A percentile compares a stretch with the other conserved stretches of the same genome.
Conservation (phyloP, 2,113 vertebrate species). For the Acinonyx jubatus region DNA sequence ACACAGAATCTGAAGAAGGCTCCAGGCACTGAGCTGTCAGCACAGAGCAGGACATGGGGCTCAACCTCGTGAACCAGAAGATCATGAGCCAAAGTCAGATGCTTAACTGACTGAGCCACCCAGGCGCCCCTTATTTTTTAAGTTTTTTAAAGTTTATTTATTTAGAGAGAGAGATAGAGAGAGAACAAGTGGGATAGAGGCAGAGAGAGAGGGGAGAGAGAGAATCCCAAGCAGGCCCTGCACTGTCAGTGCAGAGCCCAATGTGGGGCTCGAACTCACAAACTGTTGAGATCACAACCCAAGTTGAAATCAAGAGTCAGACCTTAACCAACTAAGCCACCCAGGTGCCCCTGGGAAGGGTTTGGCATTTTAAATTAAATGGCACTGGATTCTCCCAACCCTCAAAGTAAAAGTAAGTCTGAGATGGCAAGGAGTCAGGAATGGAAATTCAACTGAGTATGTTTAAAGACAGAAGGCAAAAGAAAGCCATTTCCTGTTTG, state of each 20-base stretch:
- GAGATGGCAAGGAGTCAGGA: neutral
- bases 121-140: no score
- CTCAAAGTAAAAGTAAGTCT: slow-evolving; percentile 31
- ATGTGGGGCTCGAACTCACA: neutral
- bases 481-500: slow-evolving; percentile 27
- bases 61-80: no score
- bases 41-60: no score
- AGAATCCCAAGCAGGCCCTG: neutral
- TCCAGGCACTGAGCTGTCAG: no score
- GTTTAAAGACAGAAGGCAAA: slow-evolving; percentile 24
- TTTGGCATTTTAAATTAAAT: neutral
- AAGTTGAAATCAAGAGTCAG: neutral
- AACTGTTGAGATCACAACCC: neutral
- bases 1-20: no score
- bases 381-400: neutral
- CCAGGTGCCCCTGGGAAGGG: neutral
- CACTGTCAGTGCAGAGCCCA: neutral
- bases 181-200: neutral
- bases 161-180: neutral
- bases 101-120: no score
- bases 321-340: neutral
- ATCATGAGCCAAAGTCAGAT: no score
- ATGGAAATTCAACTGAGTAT: slow-evolving; percentile 21
- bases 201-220: neutral
- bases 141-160: neutral